These are phyloP conservation scores for Cossypha polioptera DNA, from an alignment of 2,797 vertebrate species.

Conservation along the genomic window DNA sequence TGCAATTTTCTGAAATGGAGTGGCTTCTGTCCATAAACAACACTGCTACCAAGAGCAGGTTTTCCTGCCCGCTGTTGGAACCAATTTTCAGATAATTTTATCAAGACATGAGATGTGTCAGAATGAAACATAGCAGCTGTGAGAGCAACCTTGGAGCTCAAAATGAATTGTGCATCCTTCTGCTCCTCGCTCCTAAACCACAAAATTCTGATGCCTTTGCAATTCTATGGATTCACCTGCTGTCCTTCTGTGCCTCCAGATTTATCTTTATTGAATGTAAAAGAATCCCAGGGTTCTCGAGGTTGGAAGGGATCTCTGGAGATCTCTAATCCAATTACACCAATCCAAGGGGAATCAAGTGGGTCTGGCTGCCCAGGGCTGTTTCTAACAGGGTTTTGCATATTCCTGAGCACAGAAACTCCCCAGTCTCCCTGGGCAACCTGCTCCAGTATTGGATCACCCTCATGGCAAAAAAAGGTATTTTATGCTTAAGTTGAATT, in stretches of 20 bases:
- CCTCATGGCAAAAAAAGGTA: background rate
- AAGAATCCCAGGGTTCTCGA: background rate
- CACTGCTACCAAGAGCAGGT: background rate
- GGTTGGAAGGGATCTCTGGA: background rate
- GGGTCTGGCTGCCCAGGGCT: background rate
- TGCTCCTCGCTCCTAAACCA: background rate
- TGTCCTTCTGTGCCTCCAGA: background rate
- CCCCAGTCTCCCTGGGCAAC: background rate
- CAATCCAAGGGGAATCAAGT: background rate
- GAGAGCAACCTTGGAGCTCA: background rate
- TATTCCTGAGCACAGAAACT: background rate
- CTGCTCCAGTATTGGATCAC: background rate
- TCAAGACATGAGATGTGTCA: background rate
- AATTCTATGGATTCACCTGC: background rate
- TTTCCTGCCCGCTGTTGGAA: background rate
- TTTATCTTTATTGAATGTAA: background rate
- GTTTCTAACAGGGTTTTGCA: background rate
- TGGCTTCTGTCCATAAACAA: background rate
- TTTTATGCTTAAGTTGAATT: background rate
- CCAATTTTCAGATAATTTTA: background rate
- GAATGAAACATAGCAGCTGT: background rate
- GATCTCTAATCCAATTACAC: background rate
- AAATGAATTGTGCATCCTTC: background rate
- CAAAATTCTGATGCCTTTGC: background rate
- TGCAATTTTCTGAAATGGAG: background rate